Evolutionary conservation across 1,140 invertebrate species (phyloP), one percentile per base, ranked within the genome.

Genomic region (Drosophila dunni): DNA sequence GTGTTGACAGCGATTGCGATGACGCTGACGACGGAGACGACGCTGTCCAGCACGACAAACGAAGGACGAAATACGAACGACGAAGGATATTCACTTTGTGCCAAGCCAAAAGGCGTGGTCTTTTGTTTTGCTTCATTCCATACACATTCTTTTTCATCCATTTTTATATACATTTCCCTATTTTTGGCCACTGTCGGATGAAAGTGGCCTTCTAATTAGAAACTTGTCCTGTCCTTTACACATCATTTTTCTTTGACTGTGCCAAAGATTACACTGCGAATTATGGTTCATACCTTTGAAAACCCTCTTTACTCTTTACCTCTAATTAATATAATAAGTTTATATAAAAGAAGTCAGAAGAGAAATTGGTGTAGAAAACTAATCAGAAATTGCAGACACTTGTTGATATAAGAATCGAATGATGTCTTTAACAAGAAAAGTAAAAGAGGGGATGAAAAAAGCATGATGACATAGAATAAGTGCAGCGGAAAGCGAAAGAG

Each of bases 1-100:
- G 76, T 68, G 70, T 77, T 73, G 54, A 64, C 75, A 57, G 36
- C 57, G 15, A 40, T 62, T 51, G 36, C 51, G 36, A 57, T 44
- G 20, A 34, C 64, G 42, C 33, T 46, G 44, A n/a, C 46, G 29
- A 63, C 36, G 44, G 24, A 51, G 38, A 60, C 7, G 63, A 20
- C 45, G 51, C 45, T 56, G 58, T 7, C 78, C 48, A 46, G 60
- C 48, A 68, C 63, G 51, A 36, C 48, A 44, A 33, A 34, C 46
- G 33, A n/a, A 29, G 11, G 1, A 40, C 50, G 4, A 33, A 42
- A 36, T 9, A 51, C 60, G 46, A 51, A 51, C 40, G 40, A 53
- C 61, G 36, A 51, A 51, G 34, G 20, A 36, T 15, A 33, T 44
- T 44, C n/a, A 24, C 38, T 60, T 44, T 60, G 46, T 54, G 9